Base-by-base conservation (phyloP, 2,797 vertebrate species). In the Leucoraja ocellata region DNA sequence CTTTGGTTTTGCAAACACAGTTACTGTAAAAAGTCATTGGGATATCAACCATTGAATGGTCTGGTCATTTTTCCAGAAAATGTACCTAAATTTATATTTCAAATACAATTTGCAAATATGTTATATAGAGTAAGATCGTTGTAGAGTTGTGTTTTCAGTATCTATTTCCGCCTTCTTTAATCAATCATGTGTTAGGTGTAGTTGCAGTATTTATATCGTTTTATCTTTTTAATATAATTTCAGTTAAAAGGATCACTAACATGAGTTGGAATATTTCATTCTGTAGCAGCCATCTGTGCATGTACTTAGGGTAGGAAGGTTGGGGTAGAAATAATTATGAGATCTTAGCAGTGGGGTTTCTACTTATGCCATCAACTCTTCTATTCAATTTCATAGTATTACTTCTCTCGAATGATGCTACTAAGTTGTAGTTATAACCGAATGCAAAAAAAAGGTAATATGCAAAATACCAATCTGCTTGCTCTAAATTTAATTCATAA, bases 221-320 rank as follows among this genome's bases (percentile, higher is more conserved):
- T 93, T 80, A 93, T 81, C 68, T 83, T 93, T 93, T 65, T 23
- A 74, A 74, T 6, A 74, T 74, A 6, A 21, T 74, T 80, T 93
- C 95, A 95, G 95, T 96, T 96, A 95, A 96, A 96, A 97, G 96
- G 96, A 97, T 96, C 97, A 96, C 96, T 97, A 96, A 95, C 96
- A 95, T 95, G 94, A 94, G 95, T 96, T 96, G 95, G 96, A 95
- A 95, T 95, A 90, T 68, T 91, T 46, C 10, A 68, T 91, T 9
- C 71, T 91, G 25, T 58, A 74, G 21, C 46, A n/a, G 21, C 68
- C 18, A 54, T 74, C 7, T 92, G 28, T 46, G 7, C 73, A 68
- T 91, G 65, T 91, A 25, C 65, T 36, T 32, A 4, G 65, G 86
- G 81, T 11, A 32, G 11, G 28, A 0, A 1, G 1, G 71, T 23